Base-by-base conservation (phyloP, 2,888 invertebrate genomes). In the Cyaniris semiargus region DNA sequence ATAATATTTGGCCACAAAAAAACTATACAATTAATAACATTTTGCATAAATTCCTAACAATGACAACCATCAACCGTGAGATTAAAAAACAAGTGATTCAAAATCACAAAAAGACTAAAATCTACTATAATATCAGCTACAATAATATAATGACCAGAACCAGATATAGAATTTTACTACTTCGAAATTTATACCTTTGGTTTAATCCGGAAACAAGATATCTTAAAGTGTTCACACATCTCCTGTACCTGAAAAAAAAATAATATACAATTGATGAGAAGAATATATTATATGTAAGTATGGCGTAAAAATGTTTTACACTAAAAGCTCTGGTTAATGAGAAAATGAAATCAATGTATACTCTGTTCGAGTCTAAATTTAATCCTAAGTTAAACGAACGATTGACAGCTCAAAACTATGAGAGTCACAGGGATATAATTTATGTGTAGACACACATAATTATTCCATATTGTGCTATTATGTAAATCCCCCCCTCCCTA, bases 201-300 rank as follows among this genome's bases (percentile, higher is more conserved):
- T 83, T 92, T 93, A 86, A 94, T 93, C 85, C 86, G 90, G 94
- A 99, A 98, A 91, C 98, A 98, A 84, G 96, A 94, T 84, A 98
- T 98, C 85, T 96, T 96, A 91, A 99, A 98, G 92, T 99, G 98
- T 80, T 96, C 95, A 88, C 98, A 98, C 98, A 99, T 98, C 93
- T 99, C 98, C 83, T 96, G 96, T n/a, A 99, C 97, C 98, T 98
- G 93, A 56, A 95, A 95, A 95, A 95, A 79, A 38, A 77, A 77
- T 77, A 48, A 77, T 77, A 10, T 38, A 38, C 10, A 76, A 27
- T 74, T 75, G n/a, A 21, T 72, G n/a, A 74, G 75, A 76, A n/a
- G 75, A 31, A 58, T 1, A n/a, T 56, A 60, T 10, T 5, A 23
- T 10, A 21, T 60, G 8, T 21, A n/a, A 48, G 15, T 15, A 53